Conservation (phyloP, 2,113 vertebrate species). For the Myocastor coypus region DNA sequence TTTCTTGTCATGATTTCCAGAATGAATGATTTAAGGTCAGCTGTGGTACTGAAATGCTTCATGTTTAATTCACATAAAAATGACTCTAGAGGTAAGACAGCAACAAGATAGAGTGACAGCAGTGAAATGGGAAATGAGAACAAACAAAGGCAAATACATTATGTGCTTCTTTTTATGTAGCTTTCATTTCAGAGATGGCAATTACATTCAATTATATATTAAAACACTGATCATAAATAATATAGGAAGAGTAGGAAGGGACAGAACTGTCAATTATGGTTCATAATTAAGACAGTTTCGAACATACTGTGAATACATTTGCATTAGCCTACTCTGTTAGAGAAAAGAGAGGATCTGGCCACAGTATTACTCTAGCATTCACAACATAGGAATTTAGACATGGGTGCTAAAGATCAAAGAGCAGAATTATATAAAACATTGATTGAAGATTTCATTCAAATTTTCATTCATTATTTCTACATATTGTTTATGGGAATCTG, state of each 20-base stretch:
- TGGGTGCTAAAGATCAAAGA: neutral
- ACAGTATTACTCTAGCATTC: neutral
- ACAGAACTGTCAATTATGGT: neutral
- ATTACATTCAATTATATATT: neutral
- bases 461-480: neutral
- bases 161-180: neutral
- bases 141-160: neutral
- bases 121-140: neutral
- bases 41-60: neutral
- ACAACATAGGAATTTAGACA: neutral
- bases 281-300: neutral
- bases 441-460: constrained; percentile 14
- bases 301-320: neutral
- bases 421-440: neutral
- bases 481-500: neutral
- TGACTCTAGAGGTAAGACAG: neutral
- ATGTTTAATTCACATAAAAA: neutral
- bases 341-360: neutral
- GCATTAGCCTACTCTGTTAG: neutral
- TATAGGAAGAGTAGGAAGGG: neutral
- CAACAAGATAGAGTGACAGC: neutral
- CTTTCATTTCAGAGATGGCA: neutral
- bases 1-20: neutral
- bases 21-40: neutral
- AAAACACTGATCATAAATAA: neutral